Conservation (phyloP, 2,888 invertebrate genomes). For the Diarsia brunnea region DNA sequence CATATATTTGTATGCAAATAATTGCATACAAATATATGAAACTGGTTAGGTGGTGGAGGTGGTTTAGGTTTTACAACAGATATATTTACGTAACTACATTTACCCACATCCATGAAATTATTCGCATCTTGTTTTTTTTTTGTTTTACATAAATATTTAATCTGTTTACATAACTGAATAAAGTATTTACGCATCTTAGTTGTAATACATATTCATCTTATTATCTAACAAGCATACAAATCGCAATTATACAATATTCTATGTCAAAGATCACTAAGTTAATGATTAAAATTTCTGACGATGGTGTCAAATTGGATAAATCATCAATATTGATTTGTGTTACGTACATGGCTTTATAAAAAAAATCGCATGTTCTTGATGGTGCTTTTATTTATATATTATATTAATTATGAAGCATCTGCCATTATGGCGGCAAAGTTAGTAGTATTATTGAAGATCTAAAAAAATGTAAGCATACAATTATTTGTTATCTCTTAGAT, state of each 20-base stretch:
- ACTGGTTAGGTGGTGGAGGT: too few species aligned
- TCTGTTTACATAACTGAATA: slow-evolving; percentile 41
- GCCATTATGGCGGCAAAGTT: neutral
- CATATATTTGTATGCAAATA: neutral
- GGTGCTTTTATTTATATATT: neutral
- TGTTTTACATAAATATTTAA: neutral
- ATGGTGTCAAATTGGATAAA: neutral
- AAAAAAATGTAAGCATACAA: too few species aligned
- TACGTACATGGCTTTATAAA: neutral
- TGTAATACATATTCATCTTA: slow-evolving; percentile 41
- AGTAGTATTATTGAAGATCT: too few species aligned
- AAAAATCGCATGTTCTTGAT: neutral
- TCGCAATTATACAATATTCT: slow-evolving; percentile 37
- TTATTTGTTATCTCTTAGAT: too few species aligned
- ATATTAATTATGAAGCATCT: neutral
- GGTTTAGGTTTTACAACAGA: neutral
- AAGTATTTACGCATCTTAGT: slow-evolving; percentile 35
- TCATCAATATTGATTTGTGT: neutral
- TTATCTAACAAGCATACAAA: slow-evolving; percentile 29
- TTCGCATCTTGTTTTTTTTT: neutral
- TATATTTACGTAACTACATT: neutral
- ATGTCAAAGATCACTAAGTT: slow-evolving; percentile 24
- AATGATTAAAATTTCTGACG: slow-evolving; percentile 33
- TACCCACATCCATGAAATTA: neutral
- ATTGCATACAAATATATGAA: too few species aligned